phyloP scores from a whole-genome alignment of 2,113 vertebrate species.

The Columbina picui region DNA sequence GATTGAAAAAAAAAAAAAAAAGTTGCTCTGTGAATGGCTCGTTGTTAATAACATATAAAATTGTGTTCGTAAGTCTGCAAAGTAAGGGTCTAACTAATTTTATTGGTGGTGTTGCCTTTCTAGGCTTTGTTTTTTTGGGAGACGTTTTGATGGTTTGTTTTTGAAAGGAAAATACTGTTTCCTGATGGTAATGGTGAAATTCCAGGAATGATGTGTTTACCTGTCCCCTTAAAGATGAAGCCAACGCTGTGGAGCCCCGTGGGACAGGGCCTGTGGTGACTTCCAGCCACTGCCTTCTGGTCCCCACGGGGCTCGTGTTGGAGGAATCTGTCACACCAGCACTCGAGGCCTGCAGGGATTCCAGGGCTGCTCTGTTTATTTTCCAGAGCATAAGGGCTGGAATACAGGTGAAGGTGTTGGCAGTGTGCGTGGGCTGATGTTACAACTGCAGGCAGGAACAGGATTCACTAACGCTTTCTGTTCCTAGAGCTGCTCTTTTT shows the following conservation, averaged over 20 bases:
- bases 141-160: not conserved
- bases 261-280: not conserved
- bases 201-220: not conserved
- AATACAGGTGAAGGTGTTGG: not conserved
- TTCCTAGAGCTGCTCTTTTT: not conserved
- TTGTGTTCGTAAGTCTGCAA: not conserved
- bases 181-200: not conserved
- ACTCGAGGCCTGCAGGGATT: not conserved
- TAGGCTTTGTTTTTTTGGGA: not conserved
- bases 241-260: not conserved
- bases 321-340: not conserved
- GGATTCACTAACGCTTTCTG: not conserved
- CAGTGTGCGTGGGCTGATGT: fast-evolving
- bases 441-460: not conserved
- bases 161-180: not conserved
- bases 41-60: not conserved
- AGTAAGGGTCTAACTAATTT: not conserved
- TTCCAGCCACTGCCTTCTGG: not conserved
- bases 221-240: not conserved
- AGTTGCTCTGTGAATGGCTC: not conserved
- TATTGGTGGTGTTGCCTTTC: not conserved
- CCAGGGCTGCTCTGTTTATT: not conserved
- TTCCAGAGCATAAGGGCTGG: not conserved
- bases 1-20: not conserved
- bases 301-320: fast-evolving